Evolutionary conservation across 2,797 vertebrate genomes (phyloP).

Genomic region (Sebastolobus altivelis): DNA sequence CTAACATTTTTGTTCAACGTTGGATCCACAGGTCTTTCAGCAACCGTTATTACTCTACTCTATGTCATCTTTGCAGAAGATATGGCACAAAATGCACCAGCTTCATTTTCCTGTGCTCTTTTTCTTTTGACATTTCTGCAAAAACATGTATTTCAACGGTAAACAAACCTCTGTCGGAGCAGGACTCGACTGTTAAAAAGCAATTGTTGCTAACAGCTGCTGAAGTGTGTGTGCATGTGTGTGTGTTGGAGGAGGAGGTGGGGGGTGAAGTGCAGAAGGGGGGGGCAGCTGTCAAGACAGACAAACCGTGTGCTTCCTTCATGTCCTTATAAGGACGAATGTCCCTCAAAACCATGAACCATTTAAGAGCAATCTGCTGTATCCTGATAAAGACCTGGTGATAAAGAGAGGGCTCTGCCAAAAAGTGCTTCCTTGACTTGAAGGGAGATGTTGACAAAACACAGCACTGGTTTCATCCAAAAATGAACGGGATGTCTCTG

Average conservation of each 20-base stretch:
- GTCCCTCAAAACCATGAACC: constrained; percentile 73
- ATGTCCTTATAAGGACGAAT: constrained; percentile 83
- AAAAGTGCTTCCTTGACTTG: constrained; percentile 54
- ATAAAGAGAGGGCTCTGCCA: constrained; percentile 60
- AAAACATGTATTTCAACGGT: constrained; percentile 32
- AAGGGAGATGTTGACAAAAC: constrained; percentile 65
- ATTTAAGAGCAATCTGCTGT: constrained; percentile 63
- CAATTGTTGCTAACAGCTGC: constrained; percentile 85
- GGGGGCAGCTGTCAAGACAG: constrained; percentile 81
- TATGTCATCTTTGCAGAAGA: not conserved
- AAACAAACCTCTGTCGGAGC: constrained; percentile 63
- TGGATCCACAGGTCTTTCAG: not conserved
- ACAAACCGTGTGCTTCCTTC: constrained; percentile 70
- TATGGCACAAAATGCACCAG: not conserved
- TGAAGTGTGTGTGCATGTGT: constrained; percentile 45
- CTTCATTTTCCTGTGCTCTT: not conserved
- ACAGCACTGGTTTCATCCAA: constrained; percentile 54
- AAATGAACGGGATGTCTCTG: constrained; percentile 12
- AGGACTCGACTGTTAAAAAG: constrained; percentile 55
- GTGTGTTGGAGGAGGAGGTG: constrained; percentile 10
- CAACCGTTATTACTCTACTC: not conserved
- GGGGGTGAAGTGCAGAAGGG: constrained; percentile 32
- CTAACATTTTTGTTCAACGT: not conserved
- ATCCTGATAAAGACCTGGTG: constrained; percentile 71
- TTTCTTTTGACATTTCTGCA: not conserved